A percentile compares a stretch with the other conserved stretches of the same genome.
phyloP scores from a whole-genome alignment of 1,140 invertebrate species.

The Geopemphigus sp. region DNA sequence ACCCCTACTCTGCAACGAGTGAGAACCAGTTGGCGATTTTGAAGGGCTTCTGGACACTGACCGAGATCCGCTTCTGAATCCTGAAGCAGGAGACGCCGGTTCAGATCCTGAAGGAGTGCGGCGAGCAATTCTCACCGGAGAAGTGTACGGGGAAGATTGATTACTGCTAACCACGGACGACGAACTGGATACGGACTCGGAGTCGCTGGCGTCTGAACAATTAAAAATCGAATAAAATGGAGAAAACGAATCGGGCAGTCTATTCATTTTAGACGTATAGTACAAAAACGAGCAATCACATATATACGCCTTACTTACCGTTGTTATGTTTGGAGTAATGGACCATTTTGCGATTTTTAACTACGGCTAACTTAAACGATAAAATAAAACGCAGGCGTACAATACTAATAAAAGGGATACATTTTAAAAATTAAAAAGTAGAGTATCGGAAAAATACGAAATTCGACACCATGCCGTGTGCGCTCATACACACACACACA shows the following conservation, averaged over 20 bases:
- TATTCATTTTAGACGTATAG: too few species aligned
- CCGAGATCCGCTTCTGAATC: slow-evolving; percentile 51
- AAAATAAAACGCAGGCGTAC: not conserved
- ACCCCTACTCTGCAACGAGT: slow-evolving; percentile 54
- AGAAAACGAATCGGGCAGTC: not conserved
- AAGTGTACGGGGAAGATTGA: slow-evolving; percentile 31
- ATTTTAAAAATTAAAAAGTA: too few species aligned
- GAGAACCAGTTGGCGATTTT: slow-evolving; percentile 54
- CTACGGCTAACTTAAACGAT: not conserved
- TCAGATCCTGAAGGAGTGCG: slow-evolving; percentile 30
- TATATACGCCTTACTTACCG: not conserved
- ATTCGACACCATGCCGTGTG: too few species aligned
- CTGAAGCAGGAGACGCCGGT: slow-evolving; percentile 21
- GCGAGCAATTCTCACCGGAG: not conserved
- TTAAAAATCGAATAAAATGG: not conserved
- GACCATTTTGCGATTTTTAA: not conserved
- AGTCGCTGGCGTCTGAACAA: slow-evolving; percentile 28
- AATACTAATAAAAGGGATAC: not conserved
- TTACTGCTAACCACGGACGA: slow-evolving; percentile 39
- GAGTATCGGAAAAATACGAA: too few species aligned
- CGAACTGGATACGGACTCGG: slow-evolving; percentile 30
- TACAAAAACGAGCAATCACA: not conserved
- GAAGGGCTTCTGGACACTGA: slow-evolving; percentile 53
- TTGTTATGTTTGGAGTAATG: not conserved
- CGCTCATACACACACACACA: too few species aligned